phyloP scores from a whole-genome alignment of 2,113 vertebrate genomes.

The Shinisaurus crocodilurus region DNA sequence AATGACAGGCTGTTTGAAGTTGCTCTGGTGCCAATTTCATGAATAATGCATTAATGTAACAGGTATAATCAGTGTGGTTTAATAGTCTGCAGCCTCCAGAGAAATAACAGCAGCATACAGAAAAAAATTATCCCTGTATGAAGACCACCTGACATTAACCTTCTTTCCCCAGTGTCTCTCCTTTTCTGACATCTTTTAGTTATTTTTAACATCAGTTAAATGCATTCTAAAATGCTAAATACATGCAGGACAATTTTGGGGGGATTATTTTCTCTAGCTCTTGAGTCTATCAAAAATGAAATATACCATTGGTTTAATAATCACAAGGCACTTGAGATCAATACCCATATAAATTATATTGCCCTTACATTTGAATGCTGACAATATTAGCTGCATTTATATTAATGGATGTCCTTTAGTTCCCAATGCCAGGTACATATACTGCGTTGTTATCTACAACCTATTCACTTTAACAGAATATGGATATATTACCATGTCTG shows the following conservation, averaged over 20 bases:
- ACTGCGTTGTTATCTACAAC: not conserved
- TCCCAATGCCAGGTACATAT: not conserved
- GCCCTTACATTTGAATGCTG: constrained; percentile 11
- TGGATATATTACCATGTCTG: not conserved
- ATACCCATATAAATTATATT: not conserved
- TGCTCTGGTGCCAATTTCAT: constrained; percentile 78
- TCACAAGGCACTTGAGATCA: constrained; percentile 1
- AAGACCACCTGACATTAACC: constrained; percentile 37
- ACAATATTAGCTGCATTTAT: not conserved
- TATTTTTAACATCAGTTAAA: constrained; percentile 26
- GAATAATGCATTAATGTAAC: constrained; percentile 86
- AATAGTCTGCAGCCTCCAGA: constrained; percentile 76
- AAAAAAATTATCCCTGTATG: constrained; percentile 39
- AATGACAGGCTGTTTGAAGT: constrained; percentile 87
- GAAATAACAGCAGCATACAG: constrained; percentile 62
- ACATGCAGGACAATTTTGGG: not conserved
- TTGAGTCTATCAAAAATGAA: constrained; percentile 17
- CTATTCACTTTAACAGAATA: not conserved
- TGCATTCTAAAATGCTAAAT: not conserved
- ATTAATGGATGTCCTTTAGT: not conserved
- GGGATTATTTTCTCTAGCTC: not conserved
- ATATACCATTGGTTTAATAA: not conserved
- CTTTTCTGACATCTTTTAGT: constrained; percentile 9
- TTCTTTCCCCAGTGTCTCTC: constrained; percentile 32
- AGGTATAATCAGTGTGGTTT: constrained; percentile 86